Percentiles rank a stretch among this genome's conserved stretches.
phyloP scores from a whole-genome alignment of 2,113 vertebrate genomes.

The Narcine bancroftii region DNA sequence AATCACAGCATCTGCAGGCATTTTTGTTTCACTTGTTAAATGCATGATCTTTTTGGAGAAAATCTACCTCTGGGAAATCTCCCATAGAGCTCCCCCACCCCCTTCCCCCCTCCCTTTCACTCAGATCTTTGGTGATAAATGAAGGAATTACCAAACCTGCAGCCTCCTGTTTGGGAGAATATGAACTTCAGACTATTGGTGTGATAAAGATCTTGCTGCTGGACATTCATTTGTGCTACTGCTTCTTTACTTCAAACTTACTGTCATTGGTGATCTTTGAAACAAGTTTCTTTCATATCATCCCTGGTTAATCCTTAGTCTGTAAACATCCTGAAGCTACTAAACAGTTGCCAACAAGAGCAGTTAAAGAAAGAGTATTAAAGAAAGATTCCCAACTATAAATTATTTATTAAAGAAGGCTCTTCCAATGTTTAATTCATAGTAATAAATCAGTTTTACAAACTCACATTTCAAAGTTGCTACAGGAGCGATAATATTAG shows the following conservation, averaged over 20 bases:
- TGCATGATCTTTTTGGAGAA: conserved; percentile 38
- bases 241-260: conserved; percentile 24
- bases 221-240: conserved; percentile 33
- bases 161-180: conserved; percentile 50
- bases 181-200: conserved; percentile 39
- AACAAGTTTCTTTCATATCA: background rate
- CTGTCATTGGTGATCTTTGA: background rate
- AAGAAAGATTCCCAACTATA: background rate
- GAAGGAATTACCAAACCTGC: conserved; percentile 55
- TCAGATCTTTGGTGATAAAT: conserved; percentile 53
- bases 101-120: no score
- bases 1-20: no score
- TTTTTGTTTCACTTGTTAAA: no score
- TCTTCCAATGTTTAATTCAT: conserved; percentile 14
- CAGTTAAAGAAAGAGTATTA: background rate
- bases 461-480: background rate
- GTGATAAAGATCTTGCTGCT: conserved; percentile 44
- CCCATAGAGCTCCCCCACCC: conserved; percentile 41
- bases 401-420: background rate
- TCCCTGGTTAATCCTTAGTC: background rate
- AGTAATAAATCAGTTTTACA: background rate
- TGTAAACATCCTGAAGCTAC: conserved; percentile 4
- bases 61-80: conserved; percentile 42
- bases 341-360: conserved; percentile 12
- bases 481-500: background rate